A percentile compares a stretch with the other conserved stretches of the same genome.
Evolutionary conservation across 1,140 invertebrate species (phyloP).

Genomic region (Drosophila bocki): DNA sequence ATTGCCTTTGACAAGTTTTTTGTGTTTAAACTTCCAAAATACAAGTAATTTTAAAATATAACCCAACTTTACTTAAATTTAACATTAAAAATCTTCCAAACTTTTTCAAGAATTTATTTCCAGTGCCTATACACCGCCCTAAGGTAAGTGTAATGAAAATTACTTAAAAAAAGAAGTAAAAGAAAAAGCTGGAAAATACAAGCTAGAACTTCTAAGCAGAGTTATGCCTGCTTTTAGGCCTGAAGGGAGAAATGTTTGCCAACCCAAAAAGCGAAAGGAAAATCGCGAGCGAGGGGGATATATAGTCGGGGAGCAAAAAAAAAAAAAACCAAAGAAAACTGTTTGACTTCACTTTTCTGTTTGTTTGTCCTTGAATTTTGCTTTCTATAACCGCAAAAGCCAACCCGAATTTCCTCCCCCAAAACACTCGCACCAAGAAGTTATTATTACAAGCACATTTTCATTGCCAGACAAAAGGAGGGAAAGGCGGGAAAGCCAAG

Average conservation of each 20-base stretch:
- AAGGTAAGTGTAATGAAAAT: conserved; percentile 71
- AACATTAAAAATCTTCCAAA: accelerated
- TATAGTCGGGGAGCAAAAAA: background rate
- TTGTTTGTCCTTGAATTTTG: conserved; percentile 81
- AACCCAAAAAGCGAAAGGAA: conserved; percentile 29
- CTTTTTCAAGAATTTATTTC: background rate
- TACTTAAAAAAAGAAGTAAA: conserved; percentile 40
- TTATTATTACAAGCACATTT: conserved; percentile 83
- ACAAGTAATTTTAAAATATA: background rate
- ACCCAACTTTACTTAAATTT: background rate
- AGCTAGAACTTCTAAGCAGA: conserved; percentile 73
- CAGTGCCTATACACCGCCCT: background rate
- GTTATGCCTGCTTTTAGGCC: conserved; percentile 30
- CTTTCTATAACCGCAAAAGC: conserved; percentile 32
- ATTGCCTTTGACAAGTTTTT: background rate
- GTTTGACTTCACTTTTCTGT: conserved; percentile 72
- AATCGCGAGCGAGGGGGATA: conserved; percentile 9
- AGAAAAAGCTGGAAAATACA: conserved; percentile 17
- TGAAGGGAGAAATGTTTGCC: conserved; percentile 46
- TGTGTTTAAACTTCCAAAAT: background rate
- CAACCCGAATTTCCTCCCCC: conserved; percentile 24
- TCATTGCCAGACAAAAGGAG: conserved; percentile 59
- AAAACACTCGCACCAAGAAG: conserved; percentile 1
- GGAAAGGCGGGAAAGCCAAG: conserved; percentile 17
- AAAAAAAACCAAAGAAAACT: conserved; percentile 36